Conservation (phyloP, 2,113 vertebrate genomes). For the Anthoscopus minutus region DNA sequence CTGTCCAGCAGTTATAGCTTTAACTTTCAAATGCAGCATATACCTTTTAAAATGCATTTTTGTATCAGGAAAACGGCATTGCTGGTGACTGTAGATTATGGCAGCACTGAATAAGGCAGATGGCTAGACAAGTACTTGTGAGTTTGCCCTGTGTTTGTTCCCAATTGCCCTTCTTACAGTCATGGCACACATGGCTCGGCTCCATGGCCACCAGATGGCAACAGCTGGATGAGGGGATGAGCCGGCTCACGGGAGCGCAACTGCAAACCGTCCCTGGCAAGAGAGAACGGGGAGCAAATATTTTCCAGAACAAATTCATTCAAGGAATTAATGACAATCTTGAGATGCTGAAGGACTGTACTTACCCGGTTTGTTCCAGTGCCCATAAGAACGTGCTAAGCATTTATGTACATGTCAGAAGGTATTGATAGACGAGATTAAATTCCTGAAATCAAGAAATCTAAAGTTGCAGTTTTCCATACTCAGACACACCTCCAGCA, state of each 20-base stretch:
- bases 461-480: neutral
- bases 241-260: accelerated
- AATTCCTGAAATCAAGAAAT: neutral
- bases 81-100: neutral
- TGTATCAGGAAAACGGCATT: neutral
- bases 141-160: neutral
- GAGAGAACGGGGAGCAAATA: neutral
- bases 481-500: neutral
- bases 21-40: neutral
- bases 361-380: neutral
- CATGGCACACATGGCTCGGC: neutral
- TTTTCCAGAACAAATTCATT: neutral
- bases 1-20: neutral
- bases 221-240: neutral
- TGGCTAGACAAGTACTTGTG: neutral
- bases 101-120: neutral
- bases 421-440: accelerated
- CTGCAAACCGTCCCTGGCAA: accelerated
- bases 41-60: neutral
- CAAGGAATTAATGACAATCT: neutral
- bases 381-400: neutral
- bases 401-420: neutral
- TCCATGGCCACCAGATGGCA: neutral
- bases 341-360: neutral
- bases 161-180: neutral